Evolutionary conservation across 2,797 vertebrate species (phyloP).

Genomic region (Tiaroga cobitis): DNA sequence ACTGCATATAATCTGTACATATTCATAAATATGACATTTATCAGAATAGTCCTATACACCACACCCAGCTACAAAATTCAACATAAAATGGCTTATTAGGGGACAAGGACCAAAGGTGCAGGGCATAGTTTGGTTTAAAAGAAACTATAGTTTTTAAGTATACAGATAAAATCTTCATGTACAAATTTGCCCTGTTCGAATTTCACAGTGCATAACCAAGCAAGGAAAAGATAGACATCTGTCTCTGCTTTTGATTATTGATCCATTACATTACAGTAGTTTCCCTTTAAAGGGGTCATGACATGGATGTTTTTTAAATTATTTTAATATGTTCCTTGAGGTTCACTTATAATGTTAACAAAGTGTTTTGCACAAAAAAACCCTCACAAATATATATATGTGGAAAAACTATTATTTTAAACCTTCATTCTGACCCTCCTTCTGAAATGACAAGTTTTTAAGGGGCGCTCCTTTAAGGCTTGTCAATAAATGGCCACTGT

Average conservation of each 20-base stretch:
- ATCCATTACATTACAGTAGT: slow-evolving; percentile 35
- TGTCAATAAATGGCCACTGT: background rate
- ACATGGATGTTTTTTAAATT: background rate
- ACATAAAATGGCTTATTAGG: slow-evolving; percentile 29
- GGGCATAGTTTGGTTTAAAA: background rate
- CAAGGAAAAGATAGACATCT: background rate
- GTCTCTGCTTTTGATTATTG: background rate
- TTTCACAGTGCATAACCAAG: slow-evolving; percentile 42
- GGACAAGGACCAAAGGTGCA: background rate
- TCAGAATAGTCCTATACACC: slow-evolving; percentile 28
- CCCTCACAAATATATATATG: background rate
- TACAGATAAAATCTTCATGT: background rate
- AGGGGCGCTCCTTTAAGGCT: background rate
- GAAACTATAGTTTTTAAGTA: background rate
- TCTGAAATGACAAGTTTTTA: background rate
- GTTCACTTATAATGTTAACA: background rate
- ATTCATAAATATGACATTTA: slow-evolving; percentile 17
- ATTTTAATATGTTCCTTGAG: background rate
- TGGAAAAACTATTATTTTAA: background rate
- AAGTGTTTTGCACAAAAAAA: background rate
- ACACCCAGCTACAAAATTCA: slow-evolving; percentile 25
- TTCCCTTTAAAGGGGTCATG: background rate
- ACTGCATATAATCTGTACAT: slow-evolving; percentile 26
- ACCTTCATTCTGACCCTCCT: background rate
- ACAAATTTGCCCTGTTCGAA: slow-evolving; percentile 22